A percentile compares a stretch with the other conserved stretches of the same genome.
These are phyloP conservation scores for Eurystomus glaucurus DNA, from an alignment of 2,797 vertebrate species.

Conservation along the genomic window DNA sequence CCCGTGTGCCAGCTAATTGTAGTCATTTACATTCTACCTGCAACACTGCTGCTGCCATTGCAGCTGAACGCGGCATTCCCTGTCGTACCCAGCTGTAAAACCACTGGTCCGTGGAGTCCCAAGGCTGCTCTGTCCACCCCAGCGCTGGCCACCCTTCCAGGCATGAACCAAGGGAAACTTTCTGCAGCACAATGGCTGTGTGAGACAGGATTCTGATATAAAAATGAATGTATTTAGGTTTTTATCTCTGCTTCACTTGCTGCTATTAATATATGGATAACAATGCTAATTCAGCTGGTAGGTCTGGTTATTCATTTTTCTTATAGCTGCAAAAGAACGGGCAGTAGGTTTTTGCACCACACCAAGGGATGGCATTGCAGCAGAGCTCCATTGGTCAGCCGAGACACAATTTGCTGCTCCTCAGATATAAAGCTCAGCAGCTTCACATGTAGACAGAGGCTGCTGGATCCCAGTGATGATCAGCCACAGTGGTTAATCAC, in stretches of 20 bases:
- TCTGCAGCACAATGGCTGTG: neutral
- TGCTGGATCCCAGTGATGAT: neutral
- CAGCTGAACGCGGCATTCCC: neutral
- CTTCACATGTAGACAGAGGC: neutral
- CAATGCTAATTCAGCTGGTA: neutral
- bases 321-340: accelerated
- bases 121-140: neutral
- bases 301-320: neutral
- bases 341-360: neutral
- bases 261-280: neutral
- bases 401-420: neutral
- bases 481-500: neutral
- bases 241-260: neutral
- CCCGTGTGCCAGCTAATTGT: neutral
- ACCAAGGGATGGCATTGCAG: neutral
- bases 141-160: neutral
- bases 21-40: neutral
- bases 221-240: neutral
- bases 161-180: accelerated
- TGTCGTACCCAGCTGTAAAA: neutral
- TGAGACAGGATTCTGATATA: neutral
- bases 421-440: neutral
- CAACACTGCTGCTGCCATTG: neutral
- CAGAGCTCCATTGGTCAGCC: neutral
- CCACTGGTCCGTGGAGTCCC: accelerated